Percentiles rank a stretch among this genome's conserved stretches.
These are phyloP conservation scores for Telenomus remus DNA, from an alignment of 1,140 invertebrate species.

Conservation along the genomic window DNA sequence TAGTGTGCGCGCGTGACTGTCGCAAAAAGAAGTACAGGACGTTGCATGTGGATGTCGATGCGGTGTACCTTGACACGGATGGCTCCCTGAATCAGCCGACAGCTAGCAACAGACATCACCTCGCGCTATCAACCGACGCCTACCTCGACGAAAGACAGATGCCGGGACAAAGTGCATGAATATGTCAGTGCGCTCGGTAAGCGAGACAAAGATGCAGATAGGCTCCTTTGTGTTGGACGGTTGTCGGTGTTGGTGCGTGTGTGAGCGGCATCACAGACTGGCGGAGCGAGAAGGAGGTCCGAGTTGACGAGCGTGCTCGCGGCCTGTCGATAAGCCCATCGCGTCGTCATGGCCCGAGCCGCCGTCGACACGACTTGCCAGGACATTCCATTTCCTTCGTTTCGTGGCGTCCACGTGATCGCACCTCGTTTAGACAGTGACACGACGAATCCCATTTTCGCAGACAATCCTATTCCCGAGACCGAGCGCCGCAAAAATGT, in stretches of 20 bases:
- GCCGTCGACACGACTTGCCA: slow-evolving; percentile 56
- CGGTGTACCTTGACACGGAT: slow-evolving; percentile 76
- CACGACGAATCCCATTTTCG: slow-evolving; percentile 52
- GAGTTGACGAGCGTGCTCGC: slow-evolving; percentile 57
- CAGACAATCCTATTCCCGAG: slow-evolving; percentile 51
- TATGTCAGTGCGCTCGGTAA: slow-evolving; percentile 11
- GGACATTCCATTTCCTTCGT: slow-evolving; percentile 70
- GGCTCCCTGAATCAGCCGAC: slow-evolving; percentile 74
- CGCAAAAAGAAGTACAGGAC: slow-evolving; percentile 68
- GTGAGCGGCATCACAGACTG: slow-evolving; percentile 11
- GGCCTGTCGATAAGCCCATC: slow-evolving; percentile 67
- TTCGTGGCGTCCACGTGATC: slow-evolving; percentile 56
- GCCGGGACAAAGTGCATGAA: slow-evolving; percentile 36
- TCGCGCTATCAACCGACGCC: slow-evolving; percentile 73
- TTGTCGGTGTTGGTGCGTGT: slow-evolving; percentile 4
- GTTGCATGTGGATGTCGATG: slow-evolving; percentile 71
- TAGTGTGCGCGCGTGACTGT: slow-evolving; percentile 54
- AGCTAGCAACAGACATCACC: slow-evolving; percentile 70
- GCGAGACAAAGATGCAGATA: slow-evolving; percentile 22
- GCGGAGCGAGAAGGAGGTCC: slow-evolving; percentile 13
- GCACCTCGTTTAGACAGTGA: slow-evolving; percentile 36
- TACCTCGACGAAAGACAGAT: slow-evolving; percentile 63
- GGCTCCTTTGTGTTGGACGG: slow-evolving; percentile 21
- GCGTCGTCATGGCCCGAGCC: slow-evolving; percentile 57
- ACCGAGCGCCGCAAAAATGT: slow-evolving; percentile 27